Evolutionary conservation across 1,140 invertebrate genomes (phyloP).

Genomic region (Lordiphosa stackelbergi): DNA sequence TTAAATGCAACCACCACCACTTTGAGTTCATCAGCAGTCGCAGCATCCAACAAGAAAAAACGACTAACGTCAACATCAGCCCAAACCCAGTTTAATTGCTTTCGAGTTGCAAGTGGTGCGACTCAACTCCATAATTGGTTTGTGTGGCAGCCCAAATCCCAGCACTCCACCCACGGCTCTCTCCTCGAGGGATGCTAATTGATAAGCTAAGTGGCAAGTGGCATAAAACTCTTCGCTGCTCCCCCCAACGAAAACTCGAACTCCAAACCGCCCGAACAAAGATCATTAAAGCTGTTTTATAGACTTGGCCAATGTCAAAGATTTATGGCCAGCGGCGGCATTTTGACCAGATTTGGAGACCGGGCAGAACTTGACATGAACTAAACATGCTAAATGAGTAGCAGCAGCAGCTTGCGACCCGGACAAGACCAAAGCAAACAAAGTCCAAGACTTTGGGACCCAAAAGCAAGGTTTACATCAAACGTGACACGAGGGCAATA

Average conservation of each 20-base stretch:
- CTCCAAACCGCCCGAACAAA: constrained; percentile 9
- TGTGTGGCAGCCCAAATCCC: constrained; percentile 12
- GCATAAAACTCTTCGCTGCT: constrained; percentile 36
- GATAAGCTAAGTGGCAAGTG: constrained; percentile 70
- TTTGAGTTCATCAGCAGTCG: constrained; percentile 3
- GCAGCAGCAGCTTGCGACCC: constrained; percentile 24
- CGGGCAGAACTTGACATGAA: constrained; percentile 15
- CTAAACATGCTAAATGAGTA: constrained; percentile 38
- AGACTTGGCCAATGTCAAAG: constrained; percentile 46
- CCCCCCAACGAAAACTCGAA: constrained; percentile 11
- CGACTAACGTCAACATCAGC: constrained; percentile 6
- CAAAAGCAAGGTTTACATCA: constrained; percentile 19
- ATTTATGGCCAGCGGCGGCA: constrained; percentile 50
- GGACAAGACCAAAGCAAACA: constrained; percentile 15
- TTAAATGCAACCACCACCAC: constrained; percentile 53
- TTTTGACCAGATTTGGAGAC: constrained; percentile 50
- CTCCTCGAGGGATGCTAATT: constrained; percentile 43
- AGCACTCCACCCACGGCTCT: neutral
- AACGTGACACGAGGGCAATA: constrained; percentile 43
- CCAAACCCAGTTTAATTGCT: constrained; percentile 3
- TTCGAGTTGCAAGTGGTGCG: constrained; percentile 6
- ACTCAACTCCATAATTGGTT: constrained; percentile 27
- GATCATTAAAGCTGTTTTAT: constrained; percentile 64
- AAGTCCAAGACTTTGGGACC: constrained; percentile 16
- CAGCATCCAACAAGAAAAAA: constrained; percentile 5